Evolutionary conservation across 2,888 invertebrate genomes (phyloP).

Genomic region (Schizotus pectinicornis): DNA sequence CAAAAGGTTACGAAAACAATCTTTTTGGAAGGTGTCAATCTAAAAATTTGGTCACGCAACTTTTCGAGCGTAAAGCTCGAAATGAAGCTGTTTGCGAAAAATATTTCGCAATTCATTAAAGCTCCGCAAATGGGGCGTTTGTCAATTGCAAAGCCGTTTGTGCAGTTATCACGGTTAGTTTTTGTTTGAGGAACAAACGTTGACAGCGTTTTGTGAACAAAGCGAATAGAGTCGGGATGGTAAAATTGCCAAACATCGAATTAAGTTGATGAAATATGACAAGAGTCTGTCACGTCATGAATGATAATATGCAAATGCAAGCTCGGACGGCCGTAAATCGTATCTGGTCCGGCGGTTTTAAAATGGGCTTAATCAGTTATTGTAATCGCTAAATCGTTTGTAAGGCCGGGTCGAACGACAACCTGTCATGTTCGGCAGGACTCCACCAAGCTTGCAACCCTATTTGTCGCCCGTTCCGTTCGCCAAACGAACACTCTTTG

Average conservation of each 20-base stretch:
- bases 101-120: neutral
- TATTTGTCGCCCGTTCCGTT: conserved; percentile 24
- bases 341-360: conserved; percentile 42
- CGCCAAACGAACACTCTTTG: conserved; percentile 23
- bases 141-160: conserved; percentile 17
- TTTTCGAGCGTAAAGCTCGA: too few species aligned
- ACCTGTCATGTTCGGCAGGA: conserved; percentile 39
- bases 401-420: conserved; percentile 39
- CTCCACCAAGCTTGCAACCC: conserved; percentile 21
- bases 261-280: conserved; percentile 31
- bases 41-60: too few species aligned
- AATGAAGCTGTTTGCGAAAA: too few species aligned
- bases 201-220: conserved; percentile 21
- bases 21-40: too few species aligned
- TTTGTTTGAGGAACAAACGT: conserved; percentile 20
- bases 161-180: conserved; percentile 21
- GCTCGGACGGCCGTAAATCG: conserved; percentile 39
- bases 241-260: conserved; percentile 20
- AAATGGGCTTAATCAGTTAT: conserved; percentile 45
- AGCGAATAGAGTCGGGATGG: conserved; percentile 15
- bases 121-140: conserved; percentile 3
- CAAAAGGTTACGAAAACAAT: too few species aligned
- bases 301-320: conserved; percentile 40
- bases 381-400: conserved; percentile 44
- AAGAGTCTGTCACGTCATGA: conserved; percentile 23